Evolutionary conservation across 2,888 invertebrate genomes (phyloP), one percentile per base, ranked within the genome.

Genomic region (Octonoba sinensis): DNA sequence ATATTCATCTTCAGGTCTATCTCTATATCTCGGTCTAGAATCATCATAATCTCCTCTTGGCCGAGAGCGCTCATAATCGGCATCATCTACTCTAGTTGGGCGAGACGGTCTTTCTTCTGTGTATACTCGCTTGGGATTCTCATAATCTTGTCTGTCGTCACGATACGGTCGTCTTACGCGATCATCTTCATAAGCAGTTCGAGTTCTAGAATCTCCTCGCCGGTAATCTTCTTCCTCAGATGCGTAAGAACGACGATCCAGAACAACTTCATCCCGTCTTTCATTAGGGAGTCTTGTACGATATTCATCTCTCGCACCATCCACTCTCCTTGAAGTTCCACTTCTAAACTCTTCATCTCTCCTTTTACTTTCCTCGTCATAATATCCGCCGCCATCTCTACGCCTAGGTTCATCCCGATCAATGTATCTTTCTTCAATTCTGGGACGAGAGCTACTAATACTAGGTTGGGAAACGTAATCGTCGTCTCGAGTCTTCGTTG

Each of bases 191-290:
- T 71, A 57, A 27, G 67, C 15, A 69, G 13, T 18, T 54, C 60
- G 36, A 18, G 66, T 74, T 1, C 56, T 49, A 56, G n/a, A 20
- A 27, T 24, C 22, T 11, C 56, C n/a, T 64, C 62, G 36, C 27
- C 70, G 57, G 1, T 47, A 18, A 11, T 71, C 65, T 3, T 56
- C 56, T 15, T 72, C 78, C 11, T 73, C 73, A 27, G 69, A 62
- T 2, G 69, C 46, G 11, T 81, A 81, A 3, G 79, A 81, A 20
- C 79, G 36, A 0, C 57, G 54, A 11, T 81, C 79, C 13, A 74
- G 24, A 13, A 20, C 18, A 0, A 73, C 49, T 16, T 74, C 73
- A 16, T 73, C 69, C 8, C 13, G 36, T 11, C 1, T 47, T 22
- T 49, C 49, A 15, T 47, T 65, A 11, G 44, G 36, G 1, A 18